These are phyloP conservation scores for Hetaerina americana DNA, from an alignment of 1,140 invertebrate genomes.

Conservation along the genomic window DNA sequence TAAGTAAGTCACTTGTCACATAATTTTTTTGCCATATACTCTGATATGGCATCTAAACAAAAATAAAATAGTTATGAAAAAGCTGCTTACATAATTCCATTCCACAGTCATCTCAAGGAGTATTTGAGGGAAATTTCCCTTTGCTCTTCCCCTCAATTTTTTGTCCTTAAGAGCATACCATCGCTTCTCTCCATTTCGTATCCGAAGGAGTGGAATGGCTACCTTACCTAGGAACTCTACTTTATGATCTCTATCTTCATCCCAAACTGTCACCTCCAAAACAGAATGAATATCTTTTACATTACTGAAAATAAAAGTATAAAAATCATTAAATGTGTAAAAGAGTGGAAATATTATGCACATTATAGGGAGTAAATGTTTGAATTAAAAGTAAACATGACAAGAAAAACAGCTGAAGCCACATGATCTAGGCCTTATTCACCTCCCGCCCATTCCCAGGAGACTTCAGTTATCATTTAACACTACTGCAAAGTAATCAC, in stretches of 20 bases:
- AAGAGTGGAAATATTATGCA: no score
- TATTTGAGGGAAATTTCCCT: conserved; percentile 83
- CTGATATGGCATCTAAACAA: no score
- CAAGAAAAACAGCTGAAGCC: no score
- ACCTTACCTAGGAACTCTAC: conserved; percentile 95
- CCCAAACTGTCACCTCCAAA: conserved; percentile 93
- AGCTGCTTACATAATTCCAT: conserved; percentile 83
- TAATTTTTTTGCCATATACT: no score
- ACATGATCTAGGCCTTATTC: no score
- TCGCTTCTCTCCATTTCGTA: conserved; percentile 80
- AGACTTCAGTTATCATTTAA: no score
- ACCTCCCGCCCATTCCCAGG: no score
- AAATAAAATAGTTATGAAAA: no score
- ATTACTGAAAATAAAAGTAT: conserved; percentile 49
- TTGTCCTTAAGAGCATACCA: conserved; percentile 97
- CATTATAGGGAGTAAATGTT: no score
- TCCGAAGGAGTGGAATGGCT: conserved; percentile 73
- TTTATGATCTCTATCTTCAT: conserved; percentile 96
- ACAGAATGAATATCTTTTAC: conserved; percentile 95
- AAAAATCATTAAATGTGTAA: conserved; percentile 11
- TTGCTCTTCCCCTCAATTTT: conserved; percentile 74
- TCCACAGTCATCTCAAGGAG: conserved; percentile 81
- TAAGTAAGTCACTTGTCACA: no score
- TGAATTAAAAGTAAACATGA: no score
- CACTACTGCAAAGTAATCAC: no score